A percentile compares a stretch with the other conserved stretches of the same genome.
Evolutionary conservation across 2,797 vertebrate species (phyloP).

Genomic region (Liasis olivaceus): DNA sequence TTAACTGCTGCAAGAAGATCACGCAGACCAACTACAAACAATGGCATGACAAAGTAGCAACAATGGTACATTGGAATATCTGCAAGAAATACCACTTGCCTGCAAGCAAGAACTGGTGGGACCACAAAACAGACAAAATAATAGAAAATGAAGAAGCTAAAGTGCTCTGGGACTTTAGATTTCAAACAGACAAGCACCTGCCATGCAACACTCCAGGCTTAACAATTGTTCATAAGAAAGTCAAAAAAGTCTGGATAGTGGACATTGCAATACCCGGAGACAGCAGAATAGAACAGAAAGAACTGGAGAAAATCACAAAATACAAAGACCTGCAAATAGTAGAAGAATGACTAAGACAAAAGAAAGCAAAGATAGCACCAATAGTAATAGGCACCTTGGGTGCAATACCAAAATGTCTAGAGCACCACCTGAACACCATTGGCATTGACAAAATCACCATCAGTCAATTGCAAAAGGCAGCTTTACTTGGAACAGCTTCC

Average conservation of each 20-base stretch:
- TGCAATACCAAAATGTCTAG: neutral
- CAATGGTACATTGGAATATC: neutral
- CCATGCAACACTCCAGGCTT: neutral
- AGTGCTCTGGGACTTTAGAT: neutral
- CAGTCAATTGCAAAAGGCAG: too few relatives aligned
- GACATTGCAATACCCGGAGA: too few relatives aligned
- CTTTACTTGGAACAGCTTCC: too few relatives aligned
- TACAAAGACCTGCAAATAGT: too few relatives aligned
- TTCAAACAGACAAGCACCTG: neutral
- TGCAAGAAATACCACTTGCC: neutral
- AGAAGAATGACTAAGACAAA: neutral
- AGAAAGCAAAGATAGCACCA: neutral
- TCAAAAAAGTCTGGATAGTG: too few relatives aligned
- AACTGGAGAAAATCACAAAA: too few relatives aligned
- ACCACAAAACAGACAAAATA: neutral
- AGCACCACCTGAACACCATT: neutral
- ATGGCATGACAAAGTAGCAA: neutral
- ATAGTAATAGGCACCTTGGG: neutral
- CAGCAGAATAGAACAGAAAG: too few relatives aligned
- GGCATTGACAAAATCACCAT: neutral
- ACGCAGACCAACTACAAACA: neutral
- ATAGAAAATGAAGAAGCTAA: neutral
- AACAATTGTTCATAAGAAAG: neutral
- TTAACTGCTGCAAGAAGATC: neutral
- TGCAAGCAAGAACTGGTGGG: neutral